Evolutionary conservation across 2,797 vertebrate species (phyloP).

Genomic region (Limosa lapponica): DNA sequence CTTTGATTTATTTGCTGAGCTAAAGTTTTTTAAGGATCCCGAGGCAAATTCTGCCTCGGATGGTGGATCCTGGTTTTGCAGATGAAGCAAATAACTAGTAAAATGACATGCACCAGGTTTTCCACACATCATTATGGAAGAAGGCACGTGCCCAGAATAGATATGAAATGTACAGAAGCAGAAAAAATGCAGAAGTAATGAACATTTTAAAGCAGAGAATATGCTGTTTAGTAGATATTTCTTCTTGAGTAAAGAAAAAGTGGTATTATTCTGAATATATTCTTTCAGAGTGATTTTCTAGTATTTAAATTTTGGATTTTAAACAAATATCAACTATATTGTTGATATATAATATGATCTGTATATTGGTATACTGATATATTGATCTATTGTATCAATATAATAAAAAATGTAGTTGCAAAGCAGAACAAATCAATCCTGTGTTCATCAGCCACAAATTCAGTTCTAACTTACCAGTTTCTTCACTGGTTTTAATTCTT

Average conservation of each 20-base stretch:
- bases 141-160: neutral
- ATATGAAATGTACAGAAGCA: neutral
- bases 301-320: neutral
- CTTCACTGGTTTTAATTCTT: neutral
- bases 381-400: neutral
- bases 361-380: neutral
- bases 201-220: neutral
- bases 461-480: too few relatives aligned
- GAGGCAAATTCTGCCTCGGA: neutral
- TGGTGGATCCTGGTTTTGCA: neutral
- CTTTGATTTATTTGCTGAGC: neutral
- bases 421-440: neutral
- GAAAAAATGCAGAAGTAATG: neutral
- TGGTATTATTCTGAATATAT: neutral
- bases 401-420: neutral
- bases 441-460: neutral
- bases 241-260: neutral
- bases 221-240: neutral
- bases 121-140: neutral
- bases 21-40: neutral
- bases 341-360: neutral
- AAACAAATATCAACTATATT: neutral
- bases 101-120: neutral
- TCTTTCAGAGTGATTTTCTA: neutral
- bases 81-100: neutral